Conservation (phyloP, 2,888 invertebrate species). For the Thymelicus lineola region DNA sequence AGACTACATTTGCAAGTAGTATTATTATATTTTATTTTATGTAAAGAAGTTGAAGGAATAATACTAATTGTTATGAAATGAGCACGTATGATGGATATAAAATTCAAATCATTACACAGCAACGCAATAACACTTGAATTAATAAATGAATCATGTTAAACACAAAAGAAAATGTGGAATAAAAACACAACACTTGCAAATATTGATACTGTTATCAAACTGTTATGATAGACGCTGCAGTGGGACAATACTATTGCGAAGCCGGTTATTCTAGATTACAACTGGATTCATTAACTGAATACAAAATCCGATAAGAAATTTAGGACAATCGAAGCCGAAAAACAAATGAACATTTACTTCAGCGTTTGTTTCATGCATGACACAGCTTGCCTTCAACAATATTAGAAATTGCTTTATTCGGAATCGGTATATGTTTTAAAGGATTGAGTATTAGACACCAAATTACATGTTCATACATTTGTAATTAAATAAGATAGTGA, state of each 20-base stretch:
- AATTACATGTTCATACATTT: no score
- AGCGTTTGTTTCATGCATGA: slow-evolving; percentile 18
- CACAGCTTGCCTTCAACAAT: no score
- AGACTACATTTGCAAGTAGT: no score
- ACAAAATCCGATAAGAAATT: no score
- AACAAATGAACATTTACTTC: slow-evolving; percentile 13
- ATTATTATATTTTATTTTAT: no score
- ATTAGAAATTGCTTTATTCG: no score
- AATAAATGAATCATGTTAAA: slow-evolving; percentile 64
- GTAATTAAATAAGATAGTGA: no score
- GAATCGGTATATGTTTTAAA: no score
- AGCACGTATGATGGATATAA: slow-evolving; percentile 48
- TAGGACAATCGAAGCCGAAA: not conserved
- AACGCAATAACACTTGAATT: slow-evolving; percentile 64
- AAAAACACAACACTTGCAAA: slow-evolving; percentile 13
- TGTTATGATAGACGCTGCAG: slow-evolving; percentile 25
- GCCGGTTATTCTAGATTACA: not conserved
- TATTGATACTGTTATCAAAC: slow-evolving; percentile 32
- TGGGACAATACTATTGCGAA: slow-evolving; percentile 14
- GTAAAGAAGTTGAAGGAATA: slow-evolving; percentile 24
- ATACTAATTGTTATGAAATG: slow-evolving; percentile 50
- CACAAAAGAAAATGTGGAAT: slow-evolving; percentile 23
- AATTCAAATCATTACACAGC: slow-evolving; percentile 50
- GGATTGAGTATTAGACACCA: no score
- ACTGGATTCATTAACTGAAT: no score